Evolutionary conservation across 1,140 invertebrate genomes (phyloP), one percentile per base, ranked within the genome.

Genomic region (Chrysoperla carnea): DNA sequence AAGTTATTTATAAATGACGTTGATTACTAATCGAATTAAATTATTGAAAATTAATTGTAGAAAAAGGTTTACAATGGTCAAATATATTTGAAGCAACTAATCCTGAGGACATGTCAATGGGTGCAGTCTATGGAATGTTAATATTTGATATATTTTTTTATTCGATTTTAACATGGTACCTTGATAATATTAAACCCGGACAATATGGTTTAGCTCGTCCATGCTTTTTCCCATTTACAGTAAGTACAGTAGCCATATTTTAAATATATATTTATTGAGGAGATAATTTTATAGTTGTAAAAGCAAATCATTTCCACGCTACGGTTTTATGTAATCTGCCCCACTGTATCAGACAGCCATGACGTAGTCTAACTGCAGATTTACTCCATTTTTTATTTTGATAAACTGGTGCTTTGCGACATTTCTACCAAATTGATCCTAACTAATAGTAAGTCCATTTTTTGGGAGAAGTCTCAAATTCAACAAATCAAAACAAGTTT

Each of bases 181-280:
- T 60, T 23, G 55, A 57, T 38, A 44, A 44, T 40, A 44, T 60
- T 0, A 49, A 49, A 28, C 58, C 58, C 15, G 58, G 58, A 27
- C 46, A 49, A 28, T 57, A 54, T 44, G 56, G 58, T 11, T 43
- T 57, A n/a, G 46, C 52, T 11, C 52, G 52, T 36, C 50, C 54
- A 4, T 44, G 49, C 28, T 49, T 51, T 36, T 60, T 50, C 42
- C 55, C 57, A n/a, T 23, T 50, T 29, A 31, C 13, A 29, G 49
- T 46, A 44, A 39, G 14, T 11, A 9, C 17, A 4, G 8, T 31
- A n/a, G n/a, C n/a, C n/a, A n/a, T n/a, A n/a, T n/a, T n/a, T n/a
- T n/a, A n/a, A n/a, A n/a, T n/a, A n/a, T n/a, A n/a, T n/a, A n/a
- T n/a, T n/a, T n/a, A n/a, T n/a, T n/a, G n/a, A n/a, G n/a, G n/a